Evolutionary conservation across 2,797 vertebrate species (phyloP), one percentile per base, ranked within the genome.

Genomic region (Siniperca scherzeri): DNA sequence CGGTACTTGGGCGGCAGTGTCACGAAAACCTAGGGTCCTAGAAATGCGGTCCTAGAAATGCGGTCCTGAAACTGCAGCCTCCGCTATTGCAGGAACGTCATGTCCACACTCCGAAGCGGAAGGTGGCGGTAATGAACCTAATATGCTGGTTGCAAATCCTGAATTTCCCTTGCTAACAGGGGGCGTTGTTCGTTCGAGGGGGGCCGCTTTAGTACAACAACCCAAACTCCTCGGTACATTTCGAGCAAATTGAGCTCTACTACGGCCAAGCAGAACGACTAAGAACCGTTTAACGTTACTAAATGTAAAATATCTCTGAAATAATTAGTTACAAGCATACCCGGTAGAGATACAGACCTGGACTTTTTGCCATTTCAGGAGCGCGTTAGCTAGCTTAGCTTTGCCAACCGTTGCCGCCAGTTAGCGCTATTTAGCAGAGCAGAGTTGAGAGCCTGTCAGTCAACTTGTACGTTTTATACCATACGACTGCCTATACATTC

Each of bases 61-160:
- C 42, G 30, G 30, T 30, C 98, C 99, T 36, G 36, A 36, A 36
- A 36, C 40, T 42, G 40, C 40, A 42, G 9, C 40, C 40, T 11
- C 40, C 40, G 30, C 30, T 30, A 30, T 30, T 11, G 40, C 40
- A 42, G 40, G 40, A 42, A 3, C 40, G 12, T 12, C 16, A 19
- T 6, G 46, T 53, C 7, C 27, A 33, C 42, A n/a, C 65, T 48
- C 55, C 22, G 30, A 12, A 25, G 17, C 64, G 67, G 55, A 12
- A 66, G 77, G 5, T 33, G 52, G 53, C 61, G 21, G 7, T 30
- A 27, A 11, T 13, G 16, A 38, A 4, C 14, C 44, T 0, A 11
- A 38, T 2, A 3, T 10, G n/a, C 5, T 27, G n/a, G 22, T 19
- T 30, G 30, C 30, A 3, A 30, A 30, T 30, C 30, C 30, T 64